A percentile compares a stretch with the other conserved stretches of the same genome.
Conservation (phyloP, 1,140 invertebrate genomes). For the Cotesia glomerata region DNA sequence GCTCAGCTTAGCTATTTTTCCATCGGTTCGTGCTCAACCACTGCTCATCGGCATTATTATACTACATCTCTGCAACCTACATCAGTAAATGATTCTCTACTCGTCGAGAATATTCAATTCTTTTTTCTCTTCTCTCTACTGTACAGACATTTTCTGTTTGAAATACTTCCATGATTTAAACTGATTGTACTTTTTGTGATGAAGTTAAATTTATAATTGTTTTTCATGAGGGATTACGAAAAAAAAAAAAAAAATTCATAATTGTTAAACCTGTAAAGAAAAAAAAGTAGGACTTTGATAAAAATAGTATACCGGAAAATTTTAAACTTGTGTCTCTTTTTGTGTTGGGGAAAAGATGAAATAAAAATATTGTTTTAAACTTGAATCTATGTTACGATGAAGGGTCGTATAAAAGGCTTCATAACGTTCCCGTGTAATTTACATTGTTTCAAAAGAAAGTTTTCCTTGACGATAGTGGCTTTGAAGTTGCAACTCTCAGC, state of each 20-base stretch:
- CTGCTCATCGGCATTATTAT: slow-evolving; percentile 15
- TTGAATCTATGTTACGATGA: slow-evolving; percentile 8
- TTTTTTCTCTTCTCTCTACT: neutral
- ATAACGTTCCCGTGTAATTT: slow-evolving; percentile 21
- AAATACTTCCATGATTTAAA: neutral
- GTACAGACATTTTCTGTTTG: neutral
- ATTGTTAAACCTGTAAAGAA: too few species aligned
- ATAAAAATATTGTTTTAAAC: neutral
- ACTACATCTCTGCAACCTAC: neutral
- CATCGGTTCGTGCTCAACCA: slow-evolving; percentile 13
- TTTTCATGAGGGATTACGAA: too few species aligned
- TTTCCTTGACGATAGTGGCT: slow-evolving; percentile 9
- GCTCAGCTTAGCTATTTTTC: slow-evolving; percentile 7
- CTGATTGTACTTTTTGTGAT: too few species aligned
- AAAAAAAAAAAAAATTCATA: too few species aligned
- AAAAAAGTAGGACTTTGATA: too few species aligned
- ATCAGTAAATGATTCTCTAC: neutral
- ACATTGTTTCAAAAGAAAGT: slow-evolving; percentile 31
- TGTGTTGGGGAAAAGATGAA: too few species aligned
- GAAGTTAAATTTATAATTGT: too few species aligned
- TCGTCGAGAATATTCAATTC: neutral
- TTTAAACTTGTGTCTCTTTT: neutral
- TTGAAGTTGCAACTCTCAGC: slow-evolving; percentile 31
- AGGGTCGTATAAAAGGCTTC: slow-evolving; percentile 12
- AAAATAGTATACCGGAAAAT: neutral